Evolutionary conservation across 2,797 vertebrate species (phyloP).

Genomic region (Eulemur mongoz): DNA sequence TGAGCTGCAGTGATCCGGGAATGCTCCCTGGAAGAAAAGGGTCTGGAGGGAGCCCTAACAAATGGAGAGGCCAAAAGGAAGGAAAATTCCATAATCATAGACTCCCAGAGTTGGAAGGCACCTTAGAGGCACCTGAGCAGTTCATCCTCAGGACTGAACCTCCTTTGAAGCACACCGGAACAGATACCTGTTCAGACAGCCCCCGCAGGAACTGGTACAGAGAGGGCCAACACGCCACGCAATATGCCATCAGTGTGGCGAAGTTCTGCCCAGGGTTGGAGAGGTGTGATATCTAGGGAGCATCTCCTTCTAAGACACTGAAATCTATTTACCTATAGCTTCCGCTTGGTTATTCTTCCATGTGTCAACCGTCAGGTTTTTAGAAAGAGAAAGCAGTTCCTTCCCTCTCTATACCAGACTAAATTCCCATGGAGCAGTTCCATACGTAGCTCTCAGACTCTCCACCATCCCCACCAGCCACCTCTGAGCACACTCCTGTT

Average conservation of each 20-base stretch:
- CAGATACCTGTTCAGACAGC: too few relatives aligned
- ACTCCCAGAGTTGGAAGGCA: neutral
- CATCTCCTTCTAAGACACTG: neutral
- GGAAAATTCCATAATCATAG: neutral
- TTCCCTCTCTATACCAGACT: neutral
- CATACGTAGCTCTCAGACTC: neutral
- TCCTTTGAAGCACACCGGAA: neutral
- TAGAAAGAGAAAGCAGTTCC: neutral
- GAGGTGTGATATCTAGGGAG: fast-evolving
- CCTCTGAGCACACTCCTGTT: neutral
- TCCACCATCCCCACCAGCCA: neutral
- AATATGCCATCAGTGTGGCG: fast-evolving
- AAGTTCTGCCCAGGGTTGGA: fast-evolving
- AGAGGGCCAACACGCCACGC: fast-evolving
- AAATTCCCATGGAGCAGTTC: neutral
- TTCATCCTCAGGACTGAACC: neutral
- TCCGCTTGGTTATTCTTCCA: neutral
- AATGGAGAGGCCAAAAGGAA: neutral
- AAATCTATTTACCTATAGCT: neutral
- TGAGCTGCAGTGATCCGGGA: neutral
- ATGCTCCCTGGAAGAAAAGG: neutral
- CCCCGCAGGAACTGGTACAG: neutral
- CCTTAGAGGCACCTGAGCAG: neutral
- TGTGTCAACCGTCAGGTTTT: neutral
- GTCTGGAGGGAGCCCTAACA: neutral